A percentile compares a stretch with the other conserved stretches of the same genome.
Evolutionary conservation across 2,113 vertebrate genomes (phyloP).

Genomic region (Notarius quadriscutis): DNA sequence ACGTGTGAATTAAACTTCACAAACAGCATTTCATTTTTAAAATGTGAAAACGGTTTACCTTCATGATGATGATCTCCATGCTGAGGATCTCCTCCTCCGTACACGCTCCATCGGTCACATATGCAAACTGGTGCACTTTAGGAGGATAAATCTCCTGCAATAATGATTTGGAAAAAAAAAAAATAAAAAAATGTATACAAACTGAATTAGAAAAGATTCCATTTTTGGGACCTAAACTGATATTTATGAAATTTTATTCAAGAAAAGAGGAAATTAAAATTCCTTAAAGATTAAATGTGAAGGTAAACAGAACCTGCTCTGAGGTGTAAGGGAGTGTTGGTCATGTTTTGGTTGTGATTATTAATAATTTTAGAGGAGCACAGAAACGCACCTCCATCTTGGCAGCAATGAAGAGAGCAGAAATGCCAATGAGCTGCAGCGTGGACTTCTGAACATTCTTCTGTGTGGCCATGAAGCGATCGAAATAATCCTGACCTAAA

Average conservation of each 20-base stretch:
- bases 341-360: not conserved
- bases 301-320: not conserved
- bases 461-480: slow-evolving; percentile 95
- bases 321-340: not conserved
- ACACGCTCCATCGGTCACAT: slow-evolving; percentile 95
- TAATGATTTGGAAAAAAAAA: not conserved
- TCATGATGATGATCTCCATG: slow-evolving; percentile 96
- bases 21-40: not conserved
- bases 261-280: too few relatives aligned
- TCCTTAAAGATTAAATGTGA: not conserved
- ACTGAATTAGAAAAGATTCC: not conserved
- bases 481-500: slow-evolving; percentile 94
- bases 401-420: slow-evolving; percentile 91
- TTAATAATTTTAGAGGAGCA: not conserved
- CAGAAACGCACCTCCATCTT: slow-evolving; percentile 84
- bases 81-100: slow-evolving; percentile 90
- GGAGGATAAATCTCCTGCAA: slow-evolving; percentile 95
- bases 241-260: too few relatives aligned
- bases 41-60: slow-evolving; percentile 70
- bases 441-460: slow-evolving; percentile 85
- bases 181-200: not conserved
- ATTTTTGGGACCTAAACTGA: not conserved
- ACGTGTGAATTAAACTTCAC: not conserved
- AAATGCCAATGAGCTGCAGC: slow-evolving; percentile 93
- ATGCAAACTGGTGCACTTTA: slow-evolving; percentile 93